These are phyloP conservation scores for Micromys minutus DNA, from an alignment of 2,113 vertebrate genomes.

Conservation along the genomic window DNA sequence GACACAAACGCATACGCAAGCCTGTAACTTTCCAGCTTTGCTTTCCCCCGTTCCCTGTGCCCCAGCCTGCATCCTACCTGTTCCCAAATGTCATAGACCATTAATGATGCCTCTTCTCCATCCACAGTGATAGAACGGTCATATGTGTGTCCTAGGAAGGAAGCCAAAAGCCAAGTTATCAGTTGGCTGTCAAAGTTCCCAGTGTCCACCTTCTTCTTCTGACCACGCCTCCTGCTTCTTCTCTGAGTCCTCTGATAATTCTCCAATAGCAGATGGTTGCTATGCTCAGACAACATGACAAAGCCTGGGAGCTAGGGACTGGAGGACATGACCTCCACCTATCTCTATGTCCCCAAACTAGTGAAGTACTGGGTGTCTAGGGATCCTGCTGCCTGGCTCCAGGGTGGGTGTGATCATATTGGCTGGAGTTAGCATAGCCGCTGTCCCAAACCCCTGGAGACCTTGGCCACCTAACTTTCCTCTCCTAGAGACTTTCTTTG, in stretches of 20 bases:
- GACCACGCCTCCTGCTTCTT: background rate
- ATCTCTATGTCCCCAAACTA: background rate
- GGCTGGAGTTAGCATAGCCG: background rate
- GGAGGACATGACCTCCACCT: background rate
- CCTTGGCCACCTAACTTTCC: background rate
- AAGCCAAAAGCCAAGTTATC: constrained; percentile 49
- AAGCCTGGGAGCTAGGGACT: background rate
- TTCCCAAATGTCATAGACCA: constrained; percentile 99
- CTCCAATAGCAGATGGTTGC: background rate
- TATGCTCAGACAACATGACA: background rate
- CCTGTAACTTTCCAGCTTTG: background rate
- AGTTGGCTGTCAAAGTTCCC: background rate
- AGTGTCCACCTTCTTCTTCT: background rate
- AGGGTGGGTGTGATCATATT: background rate
- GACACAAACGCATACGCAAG: background rate
- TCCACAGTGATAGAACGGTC: constrained; percentile 96
- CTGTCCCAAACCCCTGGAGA: background rate
- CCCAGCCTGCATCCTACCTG: constrained; percentile 92
- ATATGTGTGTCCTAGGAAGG: constrained; percentile 92
- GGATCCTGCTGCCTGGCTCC: background rate
- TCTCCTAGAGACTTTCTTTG: constrained; percentile 54
- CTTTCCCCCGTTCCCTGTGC: background rate
- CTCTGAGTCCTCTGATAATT: background rate
- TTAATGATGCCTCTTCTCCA: constrained; percentile 94
- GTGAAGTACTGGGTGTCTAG: background rate